A percentile compares a stretch with the other conserved stretches of the same genome.
phyloP scores from a whole-genome alignment of 2,888 invertebrate species.

The Leptinotarsa tumamoca region DNA sequence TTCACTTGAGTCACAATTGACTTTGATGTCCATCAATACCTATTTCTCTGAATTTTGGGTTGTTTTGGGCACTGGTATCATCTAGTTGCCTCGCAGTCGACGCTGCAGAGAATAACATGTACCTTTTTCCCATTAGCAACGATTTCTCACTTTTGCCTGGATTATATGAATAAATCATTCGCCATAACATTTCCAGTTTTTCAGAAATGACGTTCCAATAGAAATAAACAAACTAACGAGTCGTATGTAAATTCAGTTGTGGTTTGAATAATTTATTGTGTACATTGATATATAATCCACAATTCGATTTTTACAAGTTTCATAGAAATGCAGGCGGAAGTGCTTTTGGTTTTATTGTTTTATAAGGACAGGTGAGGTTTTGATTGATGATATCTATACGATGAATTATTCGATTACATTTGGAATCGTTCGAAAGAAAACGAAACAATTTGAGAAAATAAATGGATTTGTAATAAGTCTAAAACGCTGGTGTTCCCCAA shows the following conservation, averaged over 20 bases:
- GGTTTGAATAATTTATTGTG: slow-evolving; percentile 43
- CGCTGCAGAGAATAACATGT: no score
- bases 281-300: slow-evolving; percentile 42
- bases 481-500: no score
- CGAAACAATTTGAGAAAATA: no score
- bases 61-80: no score
- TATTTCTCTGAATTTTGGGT: no score
- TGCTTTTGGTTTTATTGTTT: slow-evolving; percentile 14
- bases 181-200: slow-evolving; percentile 12
- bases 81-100: no score
- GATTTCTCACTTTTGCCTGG: not conserved
- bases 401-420: no score
- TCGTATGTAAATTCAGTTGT: slow-evolving; percentile 41
- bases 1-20: no score
- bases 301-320: slow-evolving; percentile 40
- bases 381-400: not conserved
- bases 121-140: not conserved
- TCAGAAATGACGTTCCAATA: slow-evolving; percentile 1
- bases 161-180: not conserved
- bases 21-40: no score
- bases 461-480: no score
- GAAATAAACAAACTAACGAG: slow-evolving; percentile 2
- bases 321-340: slow-evolving; percentile 12
- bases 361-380: slow-evolving; percentile 7
- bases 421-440: no score